A percentile compares a stretch with the other conserved stretches of the same genome.
These are phyloP conservation scores for Delphinus delphis DNA, from an alignment of 2,113 vertebrate species.

Conservation along the genomic window DNA sequence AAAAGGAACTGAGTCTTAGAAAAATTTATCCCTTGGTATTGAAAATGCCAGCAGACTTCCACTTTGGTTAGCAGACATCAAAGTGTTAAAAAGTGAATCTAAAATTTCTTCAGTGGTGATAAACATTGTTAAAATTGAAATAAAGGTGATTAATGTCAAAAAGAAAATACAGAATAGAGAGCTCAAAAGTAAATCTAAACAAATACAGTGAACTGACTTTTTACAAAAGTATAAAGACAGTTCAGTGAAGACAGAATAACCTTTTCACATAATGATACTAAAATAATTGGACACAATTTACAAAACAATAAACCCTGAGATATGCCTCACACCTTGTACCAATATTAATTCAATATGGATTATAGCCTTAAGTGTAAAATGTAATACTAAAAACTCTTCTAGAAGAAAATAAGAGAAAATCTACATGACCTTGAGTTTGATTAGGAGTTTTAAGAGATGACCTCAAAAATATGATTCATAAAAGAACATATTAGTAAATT, in stretches of 20 bases:
- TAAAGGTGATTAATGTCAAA: not conserved
- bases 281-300: not conserved
- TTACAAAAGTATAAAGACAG: not conserved
- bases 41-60: not conserved
- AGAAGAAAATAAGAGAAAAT: not conserved
- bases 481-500: slow-evolving; percentile 1
- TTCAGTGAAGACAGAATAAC: not conserved
- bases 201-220: not conserved
- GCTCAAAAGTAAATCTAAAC: not conserved
- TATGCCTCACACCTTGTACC: not conserved
- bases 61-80: not conserved
- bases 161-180: not conserved
- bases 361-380: not conserved
- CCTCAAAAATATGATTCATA: not conserved
- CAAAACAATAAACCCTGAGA: not conserved
- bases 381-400: not conserved
- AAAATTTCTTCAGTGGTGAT: not conserved
- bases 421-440: not conserved
- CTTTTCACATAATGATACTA: not conserved
- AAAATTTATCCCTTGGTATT: not conserved
- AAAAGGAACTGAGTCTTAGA: not conserved
- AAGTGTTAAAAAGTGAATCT: not conserved
- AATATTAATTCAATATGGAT: not conserved
- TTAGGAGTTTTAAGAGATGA: not conserved
- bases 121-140: not conserved